Percentiles rank a stretch among this genome's conserved stretches.
phyloP scores from a whole-genome alignment of 2,797 vertebrate genomes.

The Poecilia gillii region DNA sequence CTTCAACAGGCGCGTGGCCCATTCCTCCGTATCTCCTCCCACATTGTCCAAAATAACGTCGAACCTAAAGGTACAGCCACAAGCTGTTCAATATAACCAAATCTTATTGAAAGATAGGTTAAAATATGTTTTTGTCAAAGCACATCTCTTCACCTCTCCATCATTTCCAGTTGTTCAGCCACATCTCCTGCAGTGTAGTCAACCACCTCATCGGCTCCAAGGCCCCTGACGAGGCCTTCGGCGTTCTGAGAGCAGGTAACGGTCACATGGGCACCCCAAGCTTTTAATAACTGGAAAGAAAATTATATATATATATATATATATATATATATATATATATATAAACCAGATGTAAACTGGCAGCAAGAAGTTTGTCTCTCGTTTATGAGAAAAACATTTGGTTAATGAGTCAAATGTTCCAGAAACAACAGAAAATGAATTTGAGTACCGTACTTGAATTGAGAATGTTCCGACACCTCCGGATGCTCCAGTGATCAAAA shows the following conservation, averaged over 20 bases:
- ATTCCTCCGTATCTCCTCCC: conserved; percentile 88
- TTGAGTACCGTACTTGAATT: conserved; percentile 88
- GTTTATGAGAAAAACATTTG: not conserved
- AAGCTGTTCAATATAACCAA: not conserved
- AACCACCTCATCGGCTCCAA: conserved; percentile 89
- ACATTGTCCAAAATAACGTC: conserved; percentile 91
- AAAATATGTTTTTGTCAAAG: conserved; percentile 3
- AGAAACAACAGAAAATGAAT: not conserved
- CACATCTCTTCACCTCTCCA: conserved; percentile 81
- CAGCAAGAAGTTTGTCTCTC: not conserved
- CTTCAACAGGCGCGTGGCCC: conserved; percentile 85
- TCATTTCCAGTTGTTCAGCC: conserved; percentile 78
- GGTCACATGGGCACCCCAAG: conserved; percentile 91
- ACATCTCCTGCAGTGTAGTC: conserved; percentile 85
- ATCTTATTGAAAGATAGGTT: not conserved
- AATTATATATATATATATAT: no score
- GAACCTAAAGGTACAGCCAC: conserved; percentile 79
- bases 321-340: no score
- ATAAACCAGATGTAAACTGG: conserved; percentile 15
- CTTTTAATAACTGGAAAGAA: conserved; percentile 85
- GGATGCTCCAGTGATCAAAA: conserved; percentile 91
- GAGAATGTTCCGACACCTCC: conserved; percentile 94
- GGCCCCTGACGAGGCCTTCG: conserved; percentile 82
- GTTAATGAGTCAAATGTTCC: conserved; percentile 15
- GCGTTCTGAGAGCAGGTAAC: conserved; percentile 92